Base-by-base conservation (phyloP, 2,797 vertebrate genomes). In the Heteromormyrus szaboi region DNA sequence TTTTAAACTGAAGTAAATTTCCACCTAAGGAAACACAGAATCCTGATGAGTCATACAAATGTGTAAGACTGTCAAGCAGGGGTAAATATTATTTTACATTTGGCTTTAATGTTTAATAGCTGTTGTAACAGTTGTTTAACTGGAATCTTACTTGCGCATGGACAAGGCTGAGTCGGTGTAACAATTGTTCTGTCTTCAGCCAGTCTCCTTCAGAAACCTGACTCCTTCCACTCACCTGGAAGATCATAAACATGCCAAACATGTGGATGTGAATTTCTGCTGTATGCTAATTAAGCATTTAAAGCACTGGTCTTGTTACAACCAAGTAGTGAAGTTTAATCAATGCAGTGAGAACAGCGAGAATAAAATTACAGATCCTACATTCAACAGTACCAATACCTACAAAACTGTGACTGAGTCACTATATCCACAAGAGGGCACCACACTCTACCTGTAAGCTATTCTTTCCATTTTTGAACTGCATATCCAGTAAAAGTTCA, bases 121-220 rank as follows among this genome's bases (percentile, higher is more conserved):
- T 46, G 76, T 46, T 88, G 6, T 37, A 48, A 81, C 7, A 25
- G 72, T 37, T 56, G 17, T 83, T n/a, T 29, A 83, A 59, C n/a
- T 62, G 88, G 29, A 79, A 4, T 14, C 87, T 51, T 93, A 96
- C 95, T 92, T 87, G 90, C 4, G 94, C 93, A 9, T 95, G 95
- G 6, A 91, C 90, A 90, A 94, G 81, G 87, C 92, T 93, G 88
- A 95, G 94, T 1, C 88, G 87, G 53, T 85, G 92, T 1, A 96
- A 92, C 84, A 95, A 94, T 2, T 44, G 72, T 81, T 95, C 93
- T 0, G 92, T 33, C 17, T 29, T 86, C 79, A 83, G 53, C 79
- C 87, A 89, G 89, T 90, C 91, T 56, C 89, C 91, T 56, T 91
- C 62, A 87, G 29, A 44, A 12, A 89, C 85, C 8, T 5, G 81